Evolutionary conservation across 2,888 invertebrate species (phyloP), one percentile per base, ranked within the genome.

Genomic region (Luperina nickerlii): DNA sequence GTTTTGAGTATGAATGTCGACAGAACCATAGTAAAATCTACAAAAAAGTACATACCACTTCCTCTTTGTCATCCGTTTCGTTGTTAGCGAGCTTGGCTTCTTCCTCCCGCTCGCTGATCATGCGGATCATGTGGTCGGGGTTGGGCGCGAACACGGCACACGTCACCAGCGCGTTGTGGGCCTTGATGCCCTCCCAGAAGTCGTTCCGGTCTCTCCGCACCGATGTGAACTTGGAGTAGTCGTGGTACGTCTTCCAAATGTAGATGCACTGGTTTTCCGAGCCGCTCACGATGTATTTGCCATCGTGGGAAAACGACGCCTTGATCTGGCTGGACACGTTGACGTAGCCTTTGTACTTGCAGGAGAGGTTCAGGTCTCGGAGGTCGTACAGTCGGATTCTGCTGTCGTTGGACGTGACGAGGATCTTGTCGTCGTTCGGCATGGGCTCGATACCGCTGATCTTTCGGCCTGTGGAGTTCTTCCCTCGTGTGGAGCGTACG

Each of bases 181-280:
- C 99, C 90, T 96, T 96, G 11, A 96, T 96, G 0, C 99, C 99
- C 93, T 99, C 99, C 99, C 99, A 99, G 95, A 99, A 99, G 93
- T 99, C 99, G 93, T 99, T 99, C 68, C 99, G 97, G 94, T 99
- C 99, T 70, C 99, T 97, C 73, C 99, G 97, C 75, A 98, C 98
- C 27, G 99, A 99, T 51, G 99, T 98, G 92, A 99, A 99, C 96
- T 99, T 99, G 3, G 99, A 98, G 93, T 99, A 99, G 92, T 99
- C 99, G 91, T 99, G 99, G 94, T 98, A 98, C 0, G 99, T 99
- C 95, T 99, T 99, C 99, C 99, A 99, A 77, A 99, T 98, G 93
- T 99, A 99, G 89, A 99, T 98, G 95, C 99, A 99, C 92, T 99
- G 98, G 96, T 99, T 99, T 92, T 99, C 99, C 0, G 99, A 99